Evolutionary conservation across 2,888 invertebrate genomes (phyloP).

Genomic region (Nomada fabriciana): DNA sequence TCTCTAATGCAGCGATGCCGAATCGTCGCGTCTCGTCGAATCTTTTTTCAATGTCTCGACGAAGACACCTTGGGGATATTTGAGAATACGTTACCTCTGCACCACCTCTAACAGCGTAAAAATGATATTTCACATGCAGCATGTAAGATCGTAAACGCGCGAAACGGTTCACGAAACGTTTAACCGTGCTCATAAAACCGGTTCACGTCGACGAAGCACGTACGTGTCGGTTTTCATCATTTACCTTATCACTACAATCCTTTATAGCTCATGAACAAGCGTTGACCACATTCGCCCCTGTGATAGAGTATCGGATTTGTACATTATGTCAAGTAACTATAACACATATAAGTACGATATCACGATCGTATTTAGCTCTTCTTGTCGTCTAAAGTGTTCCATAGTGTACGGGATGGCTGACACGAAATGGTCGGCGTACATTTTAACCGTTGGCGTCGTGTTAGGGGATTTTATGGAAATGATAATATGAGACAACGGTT

Average conservation of each 20-base stretch:
- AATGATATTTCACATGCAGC: constrained; percentile 44
- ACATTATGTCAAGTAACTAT: constrained; percentile 66
- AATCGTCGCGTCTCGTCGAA: too few species aligned
- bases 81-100: neutral
- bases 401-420: constrained; percentile 11
- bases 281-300: constrained; percentile 48
- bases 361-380: constrained; percentile 51
- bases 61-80: neutral
- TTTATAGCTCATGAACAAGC: constrained; percentile 71
- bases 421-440: constrained; percentile 3
- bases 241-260: constrained; percentile 72
- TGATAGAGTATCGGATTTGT: constrained; percentile 71
- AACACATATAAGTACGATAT: constrained; percentile 60
- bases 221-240: constrained; percentile 72
- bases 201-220: constrained; percentile 62
- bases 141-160: constrained; percentile 49
- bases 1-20: neutral
- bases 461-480: constrained; percentile 1
- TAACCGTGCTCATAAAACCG: constrained; percentile 63
- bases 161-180: constrained; percentile 61
- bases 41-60: neutral
- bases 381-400: constrained; percentile 44
- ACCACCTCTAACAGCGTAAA: constrained; percentile 23
- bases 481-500: constrained; percentile 12
- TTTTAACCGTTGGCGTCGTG: constrained; percentile 7